Conservation (phyloP, 2,888 invertebrate species). For the Dysmachus trigonus region DNA sequence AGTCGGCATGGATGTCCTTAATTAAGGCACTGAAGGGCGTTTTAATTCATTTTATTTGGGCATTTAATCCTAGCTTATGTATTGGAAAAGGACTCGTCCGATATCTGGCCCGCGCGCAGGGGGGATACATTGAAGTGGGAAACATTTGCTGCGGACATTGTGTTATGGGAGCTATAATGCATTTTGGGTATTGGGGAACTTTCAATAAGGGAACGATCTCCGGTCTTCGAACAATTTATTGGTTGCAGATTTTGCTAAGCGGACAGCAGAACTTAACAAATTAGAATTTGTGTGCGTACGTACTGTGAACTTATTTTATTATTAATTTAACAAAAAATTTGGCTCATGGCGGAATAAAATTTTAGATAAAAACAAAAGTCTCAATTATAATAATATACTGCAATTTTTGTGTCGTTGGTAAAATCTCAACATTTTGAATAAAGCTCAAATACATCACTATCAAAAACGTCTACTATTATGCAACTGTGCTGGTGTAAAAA, state of each 20-base stretch:
- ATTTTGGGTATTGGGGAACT: background rate
- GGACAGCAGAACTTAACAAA: no score
- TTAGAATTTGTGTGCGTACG: background rate
- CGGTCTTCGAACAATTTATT: background rate
- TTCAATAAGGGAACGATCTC: background rate
- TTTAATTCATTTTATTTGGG: constrained; percentile 59
- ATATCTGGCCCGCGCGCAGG: background rate
- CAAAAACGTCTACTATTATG: no score
- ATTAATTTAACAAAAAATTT: no score
- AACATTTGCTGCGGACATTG: background rate
- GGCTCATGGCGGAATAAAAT: no score
- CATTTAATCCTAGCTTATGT: constrained; percentile 43
- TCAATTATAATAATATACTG: no score
- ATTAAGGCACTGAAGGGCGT: constrained; percentile 65
- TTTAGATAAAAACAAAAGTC: no score
- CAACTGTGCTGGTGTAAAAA: no score
- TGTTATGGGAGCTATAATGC: background rate
- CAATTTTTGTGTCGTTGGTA: no score
- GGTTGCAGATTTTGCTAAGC: background rate
- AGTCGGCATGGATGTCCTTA: constrained; percentile 56
- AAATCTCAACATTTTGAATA: no score
- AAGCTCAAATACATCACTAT: no score
- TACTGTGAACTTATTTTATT: no score
- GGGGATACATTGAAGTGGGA: background rate
- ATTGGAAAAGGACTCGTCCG: background rate